A percentile compares a stretch with the other conserved stretches of the same genome.
Conservation (phyloP, 2,888 invertebrate genomes). For the Apantesis nais region DNA sequence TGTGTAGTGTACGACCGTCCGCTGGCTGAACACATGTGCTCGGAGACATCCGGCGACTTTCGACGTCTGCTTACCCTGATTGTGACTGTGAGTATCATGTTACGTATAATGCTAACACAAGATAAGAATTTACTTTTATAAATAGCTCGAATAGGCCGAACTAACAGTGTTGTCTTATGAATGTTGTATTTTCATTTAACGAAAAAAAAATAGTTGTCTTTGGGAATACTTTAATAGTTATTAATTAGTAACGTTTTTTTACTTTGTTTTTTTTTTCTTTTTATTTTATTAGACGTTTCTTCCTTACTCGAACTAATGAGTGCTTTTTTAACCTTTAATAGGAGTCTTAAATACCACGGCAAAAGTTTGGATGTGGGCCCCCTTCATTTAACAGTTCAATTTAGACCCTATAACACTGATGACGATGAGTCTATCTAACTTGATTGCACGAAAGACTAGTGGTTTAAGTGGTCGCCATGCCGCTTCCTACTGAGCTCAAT, state of each 20-base stretch:
- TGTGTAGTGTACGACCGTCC: constrained; percentile 87
- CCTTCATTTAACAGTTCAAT: not conserved
- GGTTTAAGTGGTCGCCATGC: no score
- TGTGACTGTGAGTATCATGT: constrained; percentile 82
- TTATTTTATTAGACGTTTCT: no score
- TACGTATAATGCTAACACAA: not conserved
- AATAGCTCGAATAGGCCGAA: not conserved
- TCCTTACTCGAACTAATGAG: not conserved
- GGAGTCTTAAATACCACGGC: not conserved
- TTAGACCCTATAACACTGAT: not conserved
- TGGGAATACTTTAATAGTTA: not conserved
- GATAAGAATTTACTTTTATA: not conserved
- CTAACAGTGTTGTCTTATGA: not conserved
- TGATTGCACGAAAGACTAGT: no score
- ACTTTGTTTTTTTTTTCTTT: no score
- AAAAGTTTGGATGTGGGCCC: not conserved
- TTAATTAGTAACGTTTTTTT: no score
- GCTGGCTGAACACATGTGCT: constrained; percentile 90
- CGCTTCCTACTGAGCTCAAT: no score
- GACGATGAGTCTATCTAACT: no score
- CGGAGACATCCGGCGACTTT: constrained; percentile 92
- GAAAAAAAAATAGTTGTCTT: not conserved
- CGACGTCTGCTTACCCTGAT: constrained; percentile 90
- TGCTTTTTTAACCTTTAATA: not conserved
- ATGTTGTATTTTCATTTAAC: not conserved